Evolutionary conservation across 2,888 invertebrate genomes (phyloP).

Genomic region (Eupithecia insigniata): DNA sequence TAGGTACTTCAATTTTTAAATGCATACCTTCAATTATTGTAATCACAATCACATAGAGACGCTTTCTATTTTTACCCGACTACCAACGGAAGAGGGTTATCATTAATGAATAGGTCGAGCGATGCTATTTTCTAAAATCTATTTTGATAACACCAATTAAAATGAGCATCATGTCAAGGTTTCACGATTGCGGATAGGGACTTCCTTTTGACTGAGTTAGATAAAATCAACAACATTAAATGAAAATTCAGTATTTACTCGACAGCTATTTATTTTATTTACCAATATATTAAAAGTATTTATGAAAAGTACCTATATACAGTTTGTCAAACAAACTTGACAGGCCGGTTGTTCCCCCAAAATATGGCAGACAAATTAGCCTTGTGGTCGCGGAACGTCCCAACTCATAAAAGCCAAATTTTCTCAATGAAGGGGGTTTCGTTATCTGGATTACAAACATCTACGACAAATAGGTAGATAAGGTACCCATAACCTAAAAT

Average conservation of each 20-base stretch:
- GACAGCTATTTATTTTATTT: not conserved
- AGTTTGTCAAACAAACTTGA: not conserved
- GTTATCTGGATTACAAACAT: no score
- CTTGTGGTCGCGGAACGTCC: no score
- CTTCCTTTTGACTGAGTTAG: conserved; percentile 14
- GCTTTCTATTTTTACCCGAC: no score
- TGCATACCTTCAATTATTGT: no score
- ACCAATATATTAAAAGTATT: not conserved
- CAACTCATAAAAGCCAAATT: no score
- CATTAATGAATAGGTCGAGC: not conserved
- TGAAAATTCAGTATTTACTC: not conserved
- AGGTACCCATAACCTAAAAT: no score
- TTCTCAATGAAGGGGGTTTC: no score
- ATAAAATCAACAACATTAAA: not conserved
- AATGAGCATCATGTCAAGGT: conserved; percentile 4
- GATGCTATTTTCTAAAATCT: not conserved
- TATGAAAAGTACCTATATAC: not conserved
- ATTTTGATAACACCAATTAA: not conserved
- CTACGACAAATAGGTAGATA: no score
- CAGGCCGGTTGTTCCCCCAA: not conserved
- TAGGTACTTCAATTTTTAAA: no score
- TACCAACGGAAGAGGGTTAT: no score
- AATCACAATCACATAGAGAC: no score
- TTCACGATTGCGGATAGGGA: not conserved
- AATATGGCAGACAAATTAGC: not conserved